A percentile compares a stretch with the other conserved stretches of the same genome.
phyloP scores from a whole-genome alignment of 2,113 vertebrate genomes.

The Phylloscopus trochiloides region DNA sequence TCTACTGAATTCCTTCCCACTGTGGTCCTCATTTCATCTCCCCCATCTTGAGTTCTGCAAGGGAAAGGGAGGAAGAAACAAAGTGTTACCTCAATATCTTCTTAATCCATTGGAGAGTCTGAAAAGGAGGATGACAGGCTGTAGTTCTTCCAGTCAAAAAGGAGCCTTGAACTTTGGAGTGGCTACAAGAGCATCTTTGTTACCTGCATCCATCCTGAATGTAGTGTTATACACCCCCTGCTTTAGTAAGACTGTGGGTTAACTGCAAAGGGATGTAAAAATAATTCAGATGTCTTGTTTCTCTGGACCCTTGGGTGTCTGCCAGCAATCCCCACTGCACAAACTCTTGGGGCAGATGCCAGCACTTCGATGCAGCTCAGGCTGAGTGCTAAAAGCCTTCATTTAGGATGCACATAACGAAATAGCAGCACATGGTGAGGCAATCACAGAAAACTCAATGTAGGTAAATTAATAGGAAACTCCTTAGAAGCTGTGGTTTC shows the following conservation, averaged over 20 bases:
- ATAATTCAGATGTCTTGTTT: background rate
- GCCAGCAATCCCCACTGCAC: background rate
- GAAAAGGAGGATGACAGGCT: background rate
- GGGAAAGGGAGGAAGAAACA: slow-evolving; percentile 21
- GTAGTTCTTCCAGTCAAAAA: background rate
- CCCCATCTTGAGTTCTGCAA: background rate
- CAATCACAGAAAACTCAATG: background rate
- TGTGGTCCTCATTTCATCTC: slow-evolving; percentile 32
- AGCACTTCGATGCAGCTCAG: background rate
- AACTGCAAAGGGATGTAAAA: background rate
- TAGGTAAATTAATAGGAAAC: slow-evolving; percentile 43
- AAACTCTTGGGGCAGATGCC: background rate
- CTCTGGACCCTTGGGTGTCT: background rate
- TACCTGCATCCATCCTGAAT: background rate
- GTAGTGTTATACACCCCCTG: background rate
- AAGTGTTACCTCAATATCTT: background rate
- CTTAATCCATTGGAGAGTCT: background rate
- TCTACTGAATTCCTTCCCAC: background rate
- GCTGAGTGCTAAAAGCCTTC: slow-evolving; percentile 12
- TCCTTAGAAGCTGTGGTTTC: slow-evolving; percentile 2
- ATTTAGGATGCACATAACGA: background rate
- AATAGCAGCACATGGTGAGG: background rate
- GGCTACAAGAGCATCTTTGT: background rate
- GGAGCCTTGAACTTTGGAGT: background rate
- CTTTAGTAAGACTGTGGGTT: background rate